Conservation (phyloP, 1,140 invertebrate genomes). For the Drosophila lacertosa region DNA sequence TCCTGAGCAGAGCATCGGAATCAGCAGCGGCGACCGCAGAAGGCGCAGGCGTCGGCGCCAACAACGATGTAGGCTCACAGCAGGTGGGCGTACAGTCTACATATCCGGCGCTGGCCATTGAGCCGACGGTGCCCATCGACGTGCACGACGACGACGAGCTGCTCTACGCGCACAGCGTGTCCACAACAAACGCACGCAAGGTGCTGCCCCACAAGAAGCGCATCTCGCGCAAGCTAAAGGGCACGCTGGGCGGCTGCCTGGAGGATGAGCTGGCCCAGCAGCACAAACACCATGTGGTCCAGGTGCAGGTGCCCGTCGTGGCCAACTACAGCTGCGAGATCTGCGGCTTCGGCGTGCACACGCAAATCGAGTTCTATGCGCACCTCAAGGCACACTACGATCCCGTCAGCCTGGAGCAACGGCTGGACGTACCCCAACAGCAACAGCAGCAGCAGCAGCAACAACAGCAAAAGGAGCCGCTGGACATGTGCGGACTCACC, state of each 20-base stretch:
- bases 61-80: slow-evolving; percentile 34
- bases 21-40: not conserved
- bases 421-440: slow-evolving; percentile 42
- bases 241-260: slow-evolving; percentile 70
- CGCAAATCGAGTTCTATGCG: slow-evolving; percentile 90
- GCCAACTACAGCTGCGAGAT: slow-evolving; percentile 88
- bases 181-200: slow-evolving; percentile 63
- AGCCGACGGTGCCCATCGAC: slow-evolving; percentile 70
- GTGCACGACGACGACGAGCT: slow-evolving; percentile 55
- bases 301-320: slow-evolving; percentile 26
- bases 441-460: slow-evolving; percentile 35
- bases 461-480: slow-evolving; percentile 58
- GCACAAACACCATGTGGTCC: slow-evolving; percentile 52
- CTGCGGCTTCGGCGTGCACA: slow-evolving; percentile 86
- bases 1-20: slow-evolving; percentile 6
- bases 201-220: slow-evolving; percentile 86
- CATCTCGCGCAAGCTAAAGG: slow-evolving; percentile 86
- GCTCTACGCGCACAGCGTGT: slow-evolving; percentile 45
- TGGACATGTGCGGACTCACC: slow-evolving; percentile 62
- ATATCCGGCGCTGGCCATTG: slow-evolving; percentile 58
- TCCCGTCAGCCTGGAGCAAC: slow-evolving; percentile 77
- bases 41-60: not conserved
- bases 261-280: slow-evolving; percentile 49
- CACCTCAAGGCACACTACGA: slow-evolving; percentile 91
- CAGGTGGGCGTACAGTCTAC: slow-evolving; percentile 36